Base-by-base conservation (phyloP, 2,888 invertebrate species). In the Platyscelio sp. region DNA sequence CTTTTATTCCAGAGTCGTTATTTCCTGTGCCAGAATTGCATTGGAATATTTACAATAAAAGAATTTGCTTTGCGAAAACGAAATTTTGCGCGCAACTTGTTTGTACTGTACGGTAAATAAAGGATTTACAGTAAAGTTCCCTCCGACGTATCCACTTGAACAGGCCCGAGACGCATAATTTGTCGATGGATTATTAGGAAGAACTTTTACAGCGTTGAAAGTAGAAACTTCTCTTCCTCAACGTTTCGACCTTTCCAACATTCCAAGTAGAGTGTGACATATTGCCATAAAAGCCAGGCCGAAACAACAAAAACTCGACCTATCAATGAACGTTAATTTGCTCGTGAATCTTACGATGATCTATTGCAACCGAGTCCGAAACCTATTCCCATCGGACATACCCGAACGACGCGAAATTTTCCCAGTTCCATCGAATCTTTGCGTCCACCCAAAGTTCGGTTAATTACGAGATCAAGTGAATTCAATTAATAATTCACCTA, bases 181-280 rank as follows among this genome's bases (percentile, higher is more conserved):
- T 79, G 85, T 76, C 82, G 79, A 79, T 80, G 70, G 77, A 86
- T 86, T 86, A 83, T 86, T 86, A 80, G 65, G 77, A 43, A 77
- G 78, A 86, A 86, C 80, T 83, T 86, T 86, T 86, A 83, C 83
- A 77, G 65, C 71, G 85, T 86, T 63, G 85, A 86, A 86, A 83
- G 85, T 86, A 86, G 85, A 86, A 83, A 86, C 76, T 86, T 77
- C 60, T 63, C 76, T 83, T 79, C 79, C 67, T 79, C 71, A 38
- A 63, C 68, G 77, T 60, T 68, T 74, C 77, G 75, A 81, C 81
- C 80, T 83, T 80, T 83, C 86, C 85, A 81, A 65, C 82, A 82
- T 82, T 86, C 79, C 78, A 86, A 84, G 40, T 81, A 72, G 86
- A 86, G 75, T 86, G 84, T 82, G 83, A 86, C 83, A 84, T 68